Evolutionary conservation across 2,113 vertebrate genomes (phyloP), one percentile per base, ranked within the genome.

Genomic region (Microtus ochrogaster): DNA sequence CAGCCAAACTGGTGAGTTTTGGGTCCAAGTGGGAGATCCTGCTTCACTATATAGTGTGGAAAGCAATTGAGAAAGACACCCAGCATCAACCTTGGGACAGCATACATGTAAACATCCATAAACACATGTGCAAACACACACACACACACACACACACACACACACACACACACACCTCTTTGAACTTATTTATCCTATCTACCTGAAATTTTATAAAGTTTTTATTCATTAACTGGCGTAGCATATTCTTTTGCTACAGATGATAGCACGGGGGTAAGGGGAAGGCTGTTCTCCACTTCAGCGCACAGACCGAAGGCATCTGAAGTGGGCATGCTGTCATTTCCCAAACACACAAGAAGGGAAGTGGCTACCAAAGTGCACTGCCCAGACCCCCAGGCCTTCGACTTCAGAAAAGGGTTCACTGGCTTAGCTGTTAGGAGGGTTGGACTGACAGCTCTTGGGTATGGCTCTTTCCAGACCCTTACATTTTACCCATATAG

Each of bases 341-440:
- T 91, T 89, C 44, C 52, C 74, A 61, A n/a, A 87, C 65, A 66
- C n/a, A 96, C 74, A 19, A 81, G 65, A 72, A 66, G 76, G 77
- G 72, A 39, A 30, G 39, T 36, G 24, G 61, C 39, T 10, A 22
- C 28, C 11, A 2, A 19, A 33, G 33, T 44, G 36, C 44, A 55
- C 83, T 33, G 2, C 44, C 41, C 44, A 74, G 12, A 36, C 21
- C 4, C 8, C 26, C 44, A 52, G 2, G 5, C 7, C 17, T n/a
- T 33, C 41, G 44, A 0, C 5, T 76, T 84, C 41, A 89, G 26
- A 78, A 89, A 61, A 30, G 7, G 33, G 2, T 72, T 76, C 63
- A 65, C 21, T 78, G 16, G 3, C 13, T 26, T 63, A 79, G 26
- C 12, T 63, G 12, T 73, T 26, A 17, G 14, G 17, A 28, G 17